A percentile compares a stretch with the other conserved stretches of the same genome.
These are phyloP conservation scores for Numenius arquata DNA, from an alignment of 2,113 vertebrate genomes.

Conservation along the genomic window DNA sequence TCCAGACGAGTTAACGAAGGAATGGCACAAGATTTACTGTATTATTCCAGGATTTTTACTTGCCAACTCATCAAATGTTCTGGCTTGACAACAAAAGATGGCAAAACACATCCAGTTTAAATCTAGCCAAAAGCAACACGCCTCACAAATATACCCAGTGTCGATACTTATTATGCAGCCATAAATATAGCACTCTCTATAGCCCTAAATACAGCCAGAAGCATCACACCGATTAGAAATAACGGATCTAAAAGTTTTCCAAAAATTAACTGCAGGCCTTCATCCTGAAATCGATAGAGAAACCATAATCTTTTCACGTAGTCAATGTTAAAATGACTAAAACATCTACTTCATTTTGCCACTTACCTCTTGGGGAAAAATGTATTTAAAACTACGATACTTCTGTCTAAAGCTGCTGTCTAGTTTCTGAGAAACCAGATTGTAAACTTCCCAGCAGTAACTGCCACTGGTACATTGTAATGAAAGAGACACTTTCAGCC, in stretches of 20 bases:
- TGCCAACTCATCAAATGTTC: background rate
- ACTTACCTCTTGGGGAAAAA: background rate
- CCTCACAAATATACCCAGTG: background rate
- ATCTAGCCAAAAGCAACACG: background rate
- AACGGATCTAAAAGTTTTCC: background rate
- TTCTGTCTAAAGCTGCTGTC: background rate
- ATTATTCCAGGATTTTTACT: background rate
- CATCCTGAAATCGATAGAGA: background rate
- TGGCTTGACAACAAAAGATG: background rate
- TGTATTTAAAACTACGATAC: background rate
- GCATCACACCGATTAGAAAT: background rate
- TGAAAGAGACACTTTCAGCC: background rate
- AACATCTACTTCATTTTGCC: background rate
- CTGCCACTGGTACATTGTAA: background rate
- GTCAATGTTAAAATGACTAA: background rate
- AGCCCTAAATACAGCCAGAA: background rate
- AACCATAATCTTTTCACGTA: background rate
- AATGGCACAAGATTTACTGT: background rate
- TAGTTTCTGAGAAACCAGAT: background rate
- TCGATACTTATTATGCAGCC: background rate
- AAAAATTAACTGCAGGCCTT: background rate
- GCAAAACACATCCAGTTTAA: background rate
- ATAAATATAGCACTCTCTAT: accelerated
- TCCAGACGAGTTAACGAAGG: background rate
- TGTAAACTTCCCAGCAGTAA: background rate